Percentiles rank a stretch among this genome's conserved stretches.
These are phyloP conservation scores for Pontoporia blainvillei DNA, from an alignment of 2,113 vertebrate genomes.

Conservation along the genomic window DNA sequence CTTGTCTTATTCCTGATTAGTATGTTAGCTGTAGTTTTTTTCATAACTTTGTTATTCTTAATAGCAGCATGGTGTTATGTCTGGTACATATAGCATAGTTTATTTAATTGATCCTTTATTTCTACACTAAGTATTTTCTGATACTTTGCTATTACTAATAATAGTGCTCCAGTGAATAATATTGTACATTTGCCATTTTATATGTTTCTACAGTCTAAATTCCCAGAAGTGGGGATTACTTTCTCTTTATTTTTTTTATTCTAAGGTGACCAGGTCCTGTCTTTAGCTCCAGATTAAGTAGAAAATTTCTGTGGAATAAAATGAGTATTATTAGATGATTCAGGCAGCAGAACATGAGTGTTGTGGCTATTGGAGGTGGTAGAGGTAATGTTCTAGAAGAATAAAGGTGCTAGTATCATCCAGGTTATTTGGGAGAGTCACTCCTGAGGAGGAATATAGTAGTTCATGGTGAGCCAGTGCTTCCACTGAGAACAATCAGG, in stretches of 20 bases:
- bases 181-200: background rate
- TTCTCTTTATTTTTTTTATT: background rate
- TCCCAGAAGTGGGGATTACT: background rate
- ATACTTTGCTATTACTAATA: background rate
- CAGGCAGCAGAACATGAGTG: background rate
- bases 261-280: background rate
- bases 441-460: background rate
- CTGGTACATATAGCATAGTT: background rate
- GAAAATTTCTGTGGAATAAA: background rate
- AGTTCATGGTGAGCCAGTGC: background rate
- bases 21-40: background rate
- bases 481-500: background rate
- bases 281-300: background rate
- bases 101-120: slow-evolving; percentile 6
- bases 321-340: background rate
- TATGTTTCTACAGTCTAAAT: background rate
- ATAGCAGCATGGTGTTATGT: background rate
- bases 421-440: background rate
- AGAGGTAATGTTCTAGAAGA: background rate
- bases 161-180: background rate
- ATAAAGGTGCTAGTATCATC: background rate
- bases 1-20: background rate
- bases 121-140: background rate
- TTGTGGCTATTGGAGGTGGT: background rate
- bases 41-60: background rate